Base-by-base conservation (phyloP, 37 sponge, comb jelly and placozoan species). In the Geodia barretti region DNA sequence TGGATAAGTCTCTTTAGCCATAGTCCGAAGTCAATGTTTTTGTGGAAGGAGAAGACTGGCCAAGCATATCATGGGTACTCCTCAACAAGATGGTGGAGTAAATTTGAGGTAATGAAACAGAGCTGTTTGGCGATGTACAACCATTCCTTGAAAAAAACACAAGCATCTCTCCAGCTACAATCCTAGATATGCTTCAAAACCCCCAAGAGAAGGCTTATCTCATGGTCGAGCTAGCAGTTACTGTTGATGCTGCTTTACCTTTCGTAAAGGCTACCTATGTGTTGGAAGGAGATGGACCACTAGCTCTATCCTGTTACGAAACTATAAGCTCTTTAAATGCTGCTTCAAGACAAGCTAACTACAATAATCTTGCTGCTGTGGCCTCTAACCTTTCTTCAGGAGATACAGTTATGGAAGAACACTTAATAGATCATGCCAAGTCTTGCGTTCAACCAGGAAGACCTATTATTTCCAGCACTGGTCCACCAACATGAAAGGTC, bases 71-170 rank as follows among this genome's bases (percentile, higher is more conserved):
- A 34, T 14, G 39, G 70, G 3, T 70, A 70, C 70, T 70, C 70
- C 7, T 35, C 38, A 4, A 70, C 70, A 30, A 30, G 70, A 32
- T 70, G 70, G 70, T 70, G 36, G 70, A 70, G 70, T 14, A 47
- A 47, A 47, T 47, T 7, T 7, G 54, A 47, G 54, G 70, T 74
- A 3, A 40, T 74, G 70, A 70, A 70, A 35, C 70, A 70, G 70
- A 70, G 38, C 70, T 70, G 37, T 70, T 70, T 70, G 70, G 70
- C 5, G 70, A 70, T 30, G 70, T 70, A 21, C 4, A 73, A 58
- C 74, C 54, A 29, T 73, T 73, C 58, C 58, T 73, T 7, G 26
- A 73, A 42, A 26, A 70, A 24, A n/a, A 7, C 14, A 58, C 28
- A 5, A 43, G 5, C 37, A 58, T 70, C 39, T 17, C 58, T 31